These are phyloP conservation scores for Leptinotarsa lineolata DNA, from an alignment of 1,140 invertebrate species.

Conservation along the genomic window DNA sequence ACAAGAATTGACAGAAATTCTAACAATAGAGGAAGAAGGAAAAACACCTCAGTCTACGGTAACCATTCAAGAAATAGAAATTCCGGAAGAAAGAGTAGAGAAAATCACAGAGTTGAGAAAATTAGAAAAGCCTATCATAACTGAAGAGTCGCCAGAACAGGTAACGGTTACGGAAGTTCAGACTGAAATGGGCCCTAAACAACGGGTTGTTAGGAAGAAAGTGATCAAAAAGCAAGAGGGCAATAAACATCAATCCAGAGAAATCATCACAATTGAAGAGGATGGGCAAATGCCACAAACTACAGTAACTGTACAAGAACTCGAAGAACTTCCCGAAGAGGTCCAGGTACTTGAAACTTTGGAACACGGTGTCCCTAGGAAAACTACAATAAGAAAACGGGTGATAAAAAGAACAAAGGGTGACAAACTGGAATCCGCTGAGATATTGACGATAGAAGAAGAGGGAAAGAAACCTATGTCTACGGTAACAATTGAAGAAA, in stretches of 20 bases:
- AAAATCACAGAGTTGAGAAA: background rate
- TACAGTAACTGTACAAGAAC: conserved; percentile 42
- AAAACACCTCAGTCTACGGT: conserved; percentile 50
- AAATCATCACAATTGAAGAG: conserved; percentile 52
- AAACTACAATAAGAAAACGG: conserved; percentile 42
- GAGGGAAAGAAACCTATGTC: conserved; percentile 50
- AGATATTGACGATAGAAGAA: conserved; percentile 53
- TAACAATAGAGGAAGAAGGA: conserved; percentile 58
- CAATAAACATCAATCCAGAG: conserved; percentile 46
- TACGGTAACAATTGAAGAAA: conserved; percentile 48
- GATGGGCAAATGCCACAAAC: conserved; percentile 52
- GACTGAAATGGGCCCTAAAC: conserved; percentile 52
- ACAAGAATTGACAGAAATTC: conserved; percentile 57
- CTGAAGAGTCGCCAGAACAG: conserved; percentile 52
- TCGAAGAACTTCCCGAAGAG: conserved; percentile 54
- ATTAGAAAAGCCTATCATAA: conserved; percentile 22
- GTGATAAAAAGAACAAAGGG: conserved; percentile 48
- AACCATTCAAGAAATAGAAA: conserved; percentile 42
- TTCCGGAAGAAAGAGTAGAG: conserved; percentile 46
- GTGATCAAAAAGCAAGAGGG: conserved; percentile 50
- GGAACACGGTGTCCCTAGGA: conserved; percentile 46
- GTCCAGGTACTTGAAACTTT: conserved; percentile 53
- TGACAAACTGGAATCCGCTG: conserved; percentile 50
- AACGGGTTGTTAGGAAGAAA: conserved; percentile 53
- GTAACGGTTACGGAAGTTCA: conserved; percentile 50